Percentiles rank a stretch among this genome's conserved stretches.
Conservation (phyloP, 2,888 invertebrate species). For the Phortica magna region DNA sequence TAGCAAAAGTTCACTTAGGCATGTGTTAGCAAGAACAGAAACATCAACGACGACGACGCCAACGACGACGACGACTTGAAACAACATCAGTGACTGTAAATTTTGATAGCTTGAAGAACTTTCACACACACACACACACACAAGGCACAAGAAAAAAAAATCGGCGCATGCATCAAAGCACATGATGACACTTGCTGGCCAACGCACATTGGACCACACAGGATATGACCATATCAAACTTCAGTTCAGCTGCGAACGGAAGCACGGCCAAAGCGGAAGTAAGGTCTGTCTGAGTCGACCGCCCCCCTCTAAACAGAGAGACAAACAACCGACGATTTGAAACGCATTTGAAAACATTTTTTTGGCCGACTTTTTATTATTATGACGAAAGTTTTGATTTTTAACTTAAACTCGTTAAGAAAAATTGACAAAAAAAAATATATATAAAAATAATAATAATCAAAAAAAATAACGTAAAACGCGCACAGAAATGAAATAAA, state of each 20-base stretch:
- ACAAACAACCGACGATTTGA: conserved; percentile 1
- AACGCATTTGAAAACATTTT: conserved; percentile 29
- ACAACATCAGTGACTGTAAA: background rate
- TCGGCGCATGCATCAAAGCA: background rate
- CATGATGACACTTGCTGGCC: too few relatives aligned
- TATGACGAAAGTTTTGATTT: conserved; percentile 50
- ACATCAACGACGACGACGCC: background rate
- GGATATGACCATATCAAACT: conserved; percentile 48
- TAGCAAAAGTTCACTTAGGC: conserved; percentile 25
- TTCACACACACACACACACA: conserved; percentile 10
- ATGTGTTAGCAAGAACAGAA: conserved; percentile 10
- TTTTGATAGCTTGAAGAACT: background rate
- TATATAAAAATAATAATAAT: background rate
- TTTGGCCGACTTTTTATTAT: conserved; percentile 41
- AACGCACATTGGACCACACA: background rate
- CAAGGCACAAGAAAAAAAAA: background rate
- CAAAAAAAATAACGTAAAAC: conserved; percentile 25
- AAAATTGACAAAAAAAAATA: conserved; percentile 27
- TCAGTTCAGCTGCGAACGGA: conserved; percentile 38
- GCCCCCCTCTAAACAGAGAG: too few relatives aligned
- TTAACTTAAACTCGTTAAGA: conserved; percentile 46
- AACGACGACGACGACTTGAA: background rate
- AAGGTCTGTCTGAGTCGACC: background rate
- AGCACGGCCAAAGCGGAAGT: conserved; percentile 37
- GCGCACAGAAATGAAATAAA: conserved; percentile 2